Evolutionary conservation across 1,140 invertebrate species (phyloP), one percentile per base, ranked within the genome.

Genomic region (Paracyclopina nana): DNA sequence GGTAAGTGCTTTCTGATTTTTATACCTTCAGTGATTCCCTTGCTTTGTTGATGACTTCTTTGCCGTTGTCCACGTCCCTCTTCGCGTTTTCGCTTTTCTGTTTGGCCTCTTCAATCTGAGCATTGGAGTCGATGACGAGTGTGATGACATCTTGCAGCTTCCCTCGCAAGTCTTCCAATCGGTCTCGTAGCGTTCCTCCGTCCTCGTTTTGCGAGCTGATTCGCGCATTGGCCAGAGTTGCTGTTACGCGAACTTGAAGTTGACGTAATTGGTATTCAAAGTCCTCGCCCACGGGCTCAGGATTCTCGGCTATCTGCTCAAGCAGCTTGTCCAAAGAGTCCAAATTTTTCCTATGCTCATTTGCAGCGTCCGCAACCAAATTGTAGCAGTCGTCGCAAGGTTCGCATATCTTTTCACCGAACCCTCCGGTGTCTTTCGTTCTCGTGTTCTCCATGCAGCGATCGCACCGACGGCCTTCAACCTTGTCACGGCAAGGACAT

Each of bases 331-430:
- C 73, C 11, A 94, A 66, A 53, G 85, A 75, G 1, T 67, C 63
- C 4, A 94, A 64, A 59, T 83, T 82, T 41, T 61, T 63, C 46
- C 84, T 70, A 59, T 94, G 87, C n/a, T 67, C 59, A 60, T 81
- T 77, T 0, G 84, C 83, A 1, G 80, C 78, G 54, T 86, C 78
- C 62, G 88, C 80, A 0, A 95, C 84, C 0, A 97, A 67, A 63
- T 85, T 87, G 60, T 96, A 96, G 61, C 90, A 96, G 14, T 79
- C 71, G 0, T 86, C 85, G 65, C 90, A 95, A 60, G 91, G 80
- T 46, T 82, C 65, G 60, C 86, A 92, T 11, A 82, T 84, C 31
- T 74, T 73, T 56, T 85, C 78, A 25, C 83, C 70, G 58, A 78
- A 78, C 2, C 30, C 30, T 9, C 50, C 50, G 2, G 20, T 52